phyloP scores from a whole-genome alignment of 2,113 vertebrate species.

The Nematolebias whitei region DNA sequence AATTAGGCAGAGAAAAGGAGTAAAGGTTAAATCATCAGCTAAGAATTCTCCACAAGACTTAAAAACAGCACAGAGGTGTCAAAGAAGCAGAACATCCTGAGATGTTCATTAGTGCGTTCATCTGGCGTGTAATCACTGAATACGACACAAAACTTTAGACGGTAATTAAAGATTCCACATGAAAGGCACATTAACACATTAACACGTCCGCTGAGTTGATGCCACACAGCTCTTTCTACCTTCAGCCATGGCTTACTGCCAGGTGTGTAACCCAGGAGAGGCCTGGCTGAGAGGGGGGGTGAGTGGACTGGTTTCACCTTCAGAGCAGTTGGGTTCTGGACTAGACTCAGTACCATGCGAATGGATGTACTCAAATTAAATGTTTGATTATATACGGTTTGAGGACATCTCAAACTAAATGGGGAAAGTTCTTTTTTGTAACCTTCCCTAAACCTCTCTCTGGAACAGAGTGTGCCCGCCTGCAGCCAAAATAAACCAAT shows the following conservation, averaged over 20 bases:
- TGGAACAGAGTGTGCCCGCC: too few species aligned
- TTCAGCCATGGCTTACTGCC: slow-evolving; percentile 15
- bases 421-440: too few species aligned
- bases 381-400: too few species aligned
- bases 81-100: slow-evolving; percentile 51
- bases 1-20: slow-evolving; percentile 52
- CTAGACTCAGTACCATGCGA: neutral
- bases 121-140: slow-evolving; percentile 75
- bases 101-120: slow-evolving; percentile 74
- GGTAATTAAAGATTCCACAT: slow-evolving; percentile 78
- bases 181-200: slow-evolving; percentile 78
- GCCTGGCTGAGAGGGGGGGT: slow-evolving; percentile 1
- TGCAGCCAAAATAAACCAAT: too few species aligned
- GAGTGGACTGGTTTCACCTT: too few species aligned
- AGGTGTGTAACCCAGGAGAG: slow-evolving; percentile 20
- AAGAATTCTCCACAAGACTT: slow-evolving; percentile 54
- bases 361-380: neutral
- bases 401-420: neutral
- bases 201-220: slow-evolving; percentile 63
- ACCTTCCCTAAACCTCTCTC: too few species aligned
- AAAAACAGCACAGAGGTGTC: slow-evolving; percentile 41
- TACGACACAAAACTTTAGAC: slow-evolving; percentile 76
- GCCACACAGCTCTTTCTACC: neutral
- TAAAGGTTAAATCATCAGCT: slow-evolving; percentile 63
- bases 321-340: too few species aligned